Evolutionary conservation across 2,113 vertebrate genomes (phyloP).

Genomic region (Recurvirostra avosetta): DNA sequence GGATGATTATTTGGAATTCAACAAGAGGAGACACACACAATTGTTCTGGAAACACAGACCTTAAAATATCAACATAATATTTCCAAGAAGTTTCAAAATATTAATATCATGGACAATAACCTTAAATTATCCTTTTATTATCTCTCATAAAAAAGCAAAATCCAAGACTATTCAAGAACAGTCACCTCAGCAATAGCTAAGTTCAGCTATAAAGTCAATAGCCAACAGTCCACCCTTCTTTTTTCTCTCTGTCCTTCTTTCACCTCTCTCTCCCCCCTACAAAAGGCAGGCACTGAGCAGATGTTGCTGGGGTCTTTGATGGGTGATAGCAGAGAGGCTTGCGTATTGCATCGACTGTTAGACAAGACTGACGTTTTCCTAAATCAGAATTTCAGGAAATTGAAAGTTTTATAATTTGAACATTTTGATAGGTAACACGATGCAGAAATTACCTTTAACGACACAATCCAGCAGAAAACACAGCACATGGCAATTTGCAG

Average conservation of each 20-base stretch:
- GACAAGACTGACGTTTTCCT: not conserved
- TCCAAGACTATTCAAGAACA: not conserved
- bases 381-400: not conserved
- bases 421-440: not conserved
- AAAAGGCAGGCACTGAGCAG: not conserved
- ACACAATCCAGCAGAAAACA: not conserved
- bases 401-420: not conserved
- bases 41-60: not conserved
- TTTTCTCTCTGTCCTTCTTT: constrained; percentile 1
- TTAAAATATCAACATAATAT: constrained; percentile 10
- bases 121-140: constrained; percentile 31
- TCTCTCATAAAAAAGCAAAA: not conserved
- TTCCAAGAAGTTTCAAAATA: constrained; percentile 42
- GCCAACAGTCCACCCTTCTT: not conserved
- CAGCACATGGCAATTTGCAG: rapidly evolving
- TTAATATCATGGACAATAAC: not conserved
- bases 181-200: not conserved
- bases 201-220: not conserved
- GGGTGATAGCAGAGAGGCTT: not conserved
- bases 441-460: not conserved
- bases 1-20: not conserved
- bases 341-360: not conserved
- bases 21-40: not conserved
- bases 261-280: not conserved
- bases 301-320: not conserved